Evolutionary conservation across 2,888 invertebrate genomes (phyloP), one percentile per base, ranked within the genome.

Genomic region (Drosophila merina): DNA sequence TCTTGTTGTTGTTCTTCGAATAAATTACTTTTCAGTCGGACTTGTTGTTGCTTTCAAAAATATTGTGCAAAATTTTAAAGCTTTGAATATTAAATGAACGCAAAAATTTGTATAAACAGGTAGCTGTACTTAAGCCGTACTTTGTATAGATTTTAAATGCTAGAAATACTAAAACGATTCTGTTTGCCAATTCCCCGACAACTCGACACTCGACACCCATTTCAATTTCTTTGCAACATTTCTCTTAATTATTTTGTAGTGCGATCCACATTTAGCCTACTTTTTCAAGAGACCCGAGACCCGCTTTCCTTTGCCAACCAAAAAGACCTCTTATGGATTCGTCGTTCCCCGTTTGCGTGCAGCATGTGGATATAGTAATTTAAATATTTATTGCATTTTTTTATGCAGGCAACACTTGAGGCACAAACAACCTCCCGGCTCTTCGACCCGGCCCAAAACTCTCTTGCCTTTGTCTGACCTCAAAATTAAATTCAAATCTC

Each of bases 401-500:
- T 79, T 42, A 54, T 69, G 69, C 52, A 76, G 82, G 77, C 66
- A 74, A 67, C 67, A 82, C 79, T 82, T 77, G 77, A 77, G 70
- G 70, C 79, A 71, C 63, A 54, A 49, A 60, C 68, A 64, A 66
- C 66, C 30, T 4, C 45, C 14, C 9, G 20, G 20, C 42, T 10
- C 25, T 36, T 36, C 36, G 12, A 36, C 51, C 48, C 14, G 51
- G 45, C 48, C 50, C 48, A 38, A 55, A 30, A 38, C 40, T 31
- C 54, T 47, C 62, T 71, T 79, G 69, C 74, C 76, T 64, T 78
- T 83, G 72, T 72, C 60, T 88, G 88, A 89, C 88, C 88, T 77
- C 76, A 88, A 88, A 88, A 88, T 88, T 89, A 81, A 83, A 86
- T 86, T 77, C 75, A 81, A 88, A 87, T 80, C 86, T 81, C 72